Conservation (phyloP, 1,140 invertebrate species). For the Leptopilina boulardi region DNA sequence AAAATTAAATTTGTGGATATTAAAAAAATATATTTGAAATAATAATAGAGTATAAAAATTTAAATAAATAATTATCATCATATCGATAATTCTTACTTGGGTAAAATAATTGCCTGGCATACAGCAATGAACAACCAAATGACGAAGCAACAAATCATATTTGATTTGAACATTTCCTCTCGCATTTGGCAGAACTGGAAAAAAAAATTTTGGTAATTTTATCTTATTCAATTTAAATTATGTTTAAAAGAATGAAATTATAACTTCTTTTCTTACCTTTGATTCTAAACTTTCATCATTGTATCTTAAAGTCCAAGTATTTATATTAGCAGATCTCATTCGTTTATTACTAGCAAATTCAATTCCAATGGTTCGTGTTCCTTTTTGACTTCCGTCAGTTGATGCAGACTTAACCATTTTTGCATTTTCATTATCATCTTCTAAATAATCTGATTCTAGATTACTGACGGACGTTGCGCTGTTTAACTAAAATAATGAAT, state of each 20-base stretch:
- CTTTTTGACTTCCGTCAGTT: slow-evolving; percentile 78
- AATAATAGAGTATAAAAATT: background rate
- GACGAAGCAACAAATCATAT: slow-evolving; percentile 93
- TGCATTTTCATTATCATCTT: slow-evolving; percentile 68
- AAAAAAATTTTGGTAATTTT: slow-evolving; percentile 18
- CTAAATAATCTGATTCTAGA: slow-evolving; percentile 72
- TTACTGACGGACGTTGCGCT: slow-evolving; percentile 75
- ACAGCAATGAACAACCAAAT: slow-evolving; percentile 93
- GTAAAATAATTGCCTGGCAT: slow-evolving; percentile 87
- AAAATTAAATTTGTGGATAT: background rate
- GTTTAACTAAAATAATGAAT: slow-evolving; percentile 69
- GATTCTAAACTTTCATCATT: slow-evolving; percentile 84
- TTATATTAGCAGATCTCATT: slow-evolving; percentile 92
- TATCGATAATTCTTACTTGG: slow-evolving; percentile 77
- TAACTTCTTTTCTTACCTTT: slow-evolving; percentile 75
- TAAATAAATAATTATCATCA: background rate
- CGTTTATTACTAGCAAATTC: slow-evolving; percentile 95
- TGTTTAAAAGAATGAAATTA: background rate
- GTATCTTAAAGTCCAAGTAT: slow-evolving; percentile 90
- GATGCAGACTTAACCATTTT: slow-evolving; percentile 61
- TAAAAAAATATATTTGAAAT: background rate
- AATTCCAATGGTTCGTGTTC: slow-evolving; percentile 92
- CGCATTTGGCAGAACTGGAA: slow-evolving; percentile 88
- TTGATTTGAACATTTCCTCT: slow-evolving; percentile 96
- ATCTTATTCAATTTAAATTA: background rate